A percentile compares a stretch with the other conserved stretches of the same genome.
phyloP scores from a whole-genome alignment of 1,140 invertebrate genomes.

The Zaprionus gabonicus region DNA sequence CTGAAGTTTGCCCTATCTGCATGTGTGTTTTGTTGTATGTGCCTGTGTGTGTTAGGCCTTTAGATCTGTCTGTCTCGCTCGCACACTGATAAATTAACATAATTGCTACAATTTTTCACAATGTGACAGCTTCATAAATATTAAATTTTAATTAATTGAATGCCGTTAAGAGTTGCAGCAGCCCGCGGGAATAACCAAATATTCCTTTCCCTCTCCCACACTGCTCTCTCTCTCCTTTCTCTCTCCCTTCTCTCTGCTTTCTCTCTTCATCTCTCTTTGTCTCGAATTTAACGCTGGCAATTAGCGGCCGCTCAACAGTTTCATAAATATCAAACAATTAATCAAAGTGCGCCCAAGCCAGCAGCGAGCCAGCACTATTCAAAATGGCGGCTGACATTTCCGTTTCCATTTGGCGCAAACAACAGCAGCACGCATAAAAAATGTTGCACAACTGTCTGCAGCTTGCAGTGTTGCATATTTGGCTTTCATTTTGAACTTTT shows the following conservation, averaged over 20 bases:
- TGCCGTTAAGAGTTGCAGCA: constrained; percentile 51
- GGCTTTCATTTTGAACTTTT: constrained; percentile 2
- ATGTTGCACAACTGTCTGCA: background rate
- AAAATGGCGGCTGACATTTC: constrained; percentile 47
- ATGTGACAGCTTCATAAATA: constrained; percentile 72
- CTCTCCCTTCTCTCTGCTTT: background rate
- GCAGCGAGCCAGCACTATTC: background rate
- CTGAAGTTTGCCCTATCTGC: background rate
- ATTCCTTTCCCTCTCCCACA: background rate
- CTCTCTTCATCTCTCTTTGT: background rate
- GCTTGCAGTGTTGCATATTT: background rate
- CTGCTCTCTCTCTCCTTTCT: background rate
- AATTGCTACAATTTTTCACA: constrained; percentile 57
- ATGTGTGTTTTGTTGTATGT: constrained; percentile 12
- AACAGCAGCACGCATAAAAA: background rate
- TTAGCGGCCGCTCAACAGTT: constrained; percentile 42
- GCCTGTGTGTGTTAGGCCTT: constrained; percentile 12
- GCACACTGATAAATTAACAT: constrained; percentile 53
- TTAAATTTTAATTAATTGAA: constrained; percentile 75
- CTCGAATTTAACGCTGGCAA: constrained; percentile 39
- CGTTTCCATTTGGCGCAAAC: constrained; percentile 26
- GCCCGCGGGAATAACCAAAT: constrained; percentile 10
- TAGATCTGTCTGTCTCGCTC: background rate
- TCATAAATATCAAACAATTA: constrained; percentile 54
- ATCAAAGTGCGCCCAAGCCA: constrained; percentile 32